phyloP scores from a whole-genome alignment of 2,888 invertebrate genomes.

The Xanthorhoe spadicearia region DNA sequence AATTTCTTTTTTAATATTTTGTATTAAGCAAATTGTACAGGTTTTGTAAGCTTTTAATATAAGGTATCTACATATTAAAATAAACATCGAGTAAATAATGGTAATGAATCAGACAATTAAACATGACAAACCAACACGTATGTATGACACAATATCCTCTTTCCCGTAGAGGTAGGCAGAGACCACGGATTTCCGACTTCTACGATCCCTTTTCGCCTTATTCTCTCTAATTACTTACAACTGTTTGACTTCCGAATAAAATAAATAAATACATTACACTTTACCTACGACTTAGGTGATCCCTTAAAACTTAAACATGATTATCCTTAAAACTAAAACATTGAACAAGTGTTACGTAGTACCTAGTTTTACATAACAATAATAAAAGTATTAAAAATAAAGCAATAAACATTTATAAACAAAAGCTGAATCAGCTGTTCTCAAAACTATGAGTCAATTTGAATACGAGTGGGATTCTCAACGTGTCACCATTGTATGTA shows the following conservation, averaged over 20 bases:
- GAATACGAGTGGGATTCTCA: constrained; percentile 31
- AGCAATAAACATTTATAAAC: constrained; percentile 14
- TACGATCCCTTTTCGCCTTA: too few relatives aligned
- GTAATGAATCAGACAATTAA: too few relatives aligned
- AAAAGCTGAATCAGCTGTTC: constrained; percentile 26
- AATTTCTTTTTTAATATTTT: neutral
- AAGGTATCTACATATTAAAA: too few relatives aligned
- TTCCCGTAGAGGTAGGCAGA: too few relatives aligned
- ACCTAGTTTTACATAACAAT: neutral
- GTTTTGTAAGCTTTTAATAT: neutral
- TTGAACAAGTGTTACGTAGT: neutral
- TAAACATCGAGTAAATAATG: too few relatives aligned
- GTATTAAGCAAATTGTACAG: neutral
- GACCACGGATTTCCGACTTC: too few relatives aligned
- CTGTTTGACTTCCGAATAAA: too few relatives aligned
- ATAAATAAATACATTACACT: neutral
- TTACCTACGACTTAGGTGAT: too few relatives aligned
- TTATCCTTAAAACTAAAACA: neutral
- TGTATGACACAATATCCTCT: too few relatives aligned
- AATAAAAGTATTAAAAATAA: constrained; percentile 1
- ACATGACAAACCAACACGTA: too few relatives aligned
- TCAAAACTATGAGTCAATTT: constrained; percentile 25
- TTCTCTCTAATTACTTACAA: too few relatives aligned
- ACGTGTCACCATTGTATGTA: constrained; percentile 26
- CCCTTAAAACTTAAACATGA: neutral